A percentile compares a stretch with the other conserved stretches of the same genome.
Conservation (phyloP, 2,113 vertebrate species). For the Protobothrops flavoviridis region DNA sequence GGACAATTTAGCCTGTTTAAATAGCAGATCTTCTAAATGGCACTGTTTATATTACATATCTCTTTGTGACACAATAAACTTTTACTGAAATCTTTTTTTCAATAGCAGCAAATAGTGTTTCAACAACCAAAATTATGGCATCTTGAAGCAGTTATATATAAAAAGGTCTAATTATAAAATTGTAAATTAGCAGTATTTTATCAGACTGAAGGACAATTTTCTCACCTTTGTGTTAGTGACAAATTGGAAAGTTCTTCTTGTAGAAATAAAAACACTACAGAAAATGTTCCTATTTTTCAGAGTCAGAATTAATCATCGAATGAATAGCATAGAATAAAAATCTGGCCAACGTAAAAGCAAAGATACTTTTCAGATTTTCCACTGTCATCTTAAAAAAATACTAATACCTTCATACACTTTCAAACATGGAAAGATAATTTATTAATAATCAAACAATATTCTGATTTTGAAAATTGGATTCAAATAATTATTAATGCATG, state of each 20-base stretch:
- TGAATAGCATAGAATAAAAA: background rate
- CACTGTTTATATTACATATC: background rate
- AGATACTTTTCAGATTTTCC: background rate
- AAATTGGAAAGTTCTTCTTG: background rate
- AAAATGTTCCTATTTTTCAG: background rate
- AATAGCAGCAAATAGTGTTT: background rate
- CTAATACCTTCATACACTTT: background rate
- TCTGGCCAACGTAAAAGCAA: background rate
- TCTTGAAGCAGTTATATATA: background rate
- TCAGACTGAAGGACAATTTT: background rate
- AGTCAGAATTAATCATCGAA: background rate
- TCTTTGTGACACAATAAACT: background rate
- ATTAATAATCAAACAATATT: background rate
- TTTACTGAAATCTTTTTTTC: background rate
- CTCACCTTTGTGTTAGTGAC: background rate
- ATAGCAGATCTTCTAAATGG: background rate
- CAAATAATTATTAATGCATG: background rate
- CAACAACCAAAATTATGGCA: background rate
- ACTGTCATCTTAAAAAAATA: background rate
- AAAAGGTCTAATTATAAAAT: background rate
- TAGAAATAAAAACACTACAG: background rate
- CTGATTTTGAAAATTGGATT: background rate
- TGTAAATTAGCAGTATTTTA: background rate
- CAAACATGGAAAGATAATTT: background rate
- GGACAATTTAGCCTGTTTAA: background rate